Base-by-base conservation (phyloP, 2,113 vertebrate genomes). In the Micronisus gabar region DNA sequence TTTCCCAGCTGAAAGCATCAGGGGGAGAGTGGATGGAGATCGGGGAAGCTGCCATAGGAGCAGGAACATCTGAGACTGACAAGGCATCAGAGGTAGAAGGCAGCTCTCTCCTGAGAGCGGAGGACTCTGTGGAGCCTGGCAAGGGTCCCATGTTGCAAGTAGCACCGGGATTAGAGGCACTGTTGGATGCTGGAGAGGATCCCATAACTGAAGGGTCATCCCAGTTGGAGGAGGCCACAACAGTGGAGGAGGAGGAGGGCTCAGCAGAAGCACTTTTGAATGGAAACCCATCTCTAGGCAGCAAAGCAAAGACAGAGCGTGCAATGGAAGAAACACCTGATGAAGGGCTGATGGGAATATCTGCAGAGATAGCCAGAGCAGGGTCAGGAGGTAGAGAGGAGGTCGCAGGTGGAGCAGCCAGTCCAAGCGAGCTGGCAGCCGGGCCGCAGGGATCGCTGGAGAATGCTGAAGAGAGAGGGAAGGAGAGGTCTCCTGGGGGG, bases 381-480 rank as follows among this genome's bases (percentile, higher is more conserved):
- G 56, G 16, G 40, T 8, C 40, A 5, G 56, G 38, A 21, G 36
- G 13, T 6, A 47, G 41, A 36, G 58, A 27, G 50, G 86, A 71
- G 61, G 27, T 19, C 11, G 2, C 5, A 3, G 58, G 4, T 17
- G 26, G 56, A 73, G 18, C 25, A 16, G 52, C 23, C 15, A n/a
- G 14, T 13, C 55, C 48, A 2, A 0, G 10, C 25, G 36, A 70
- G 41, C 43, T 32, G 30, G 34, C 8, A 15, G 65, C 36, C 2
- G 71, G 55, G 16, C 1, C 15, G 34, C 52, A 58, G 41, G 26
- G 30, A 2, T 1, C 4, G 4, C 71, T 15, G 66, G 41, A n/a
- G 22, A 4, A 21, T 4, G 75, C 26, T 5, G 1, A 7, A 15
- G 50, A 1, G 50, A 15, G 8, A 4, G 50, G 29, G 15, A 7